phyloP scores from a whole-genome alignment of 2,888 invertebrate species.

The Lagria hirta region DNA sequence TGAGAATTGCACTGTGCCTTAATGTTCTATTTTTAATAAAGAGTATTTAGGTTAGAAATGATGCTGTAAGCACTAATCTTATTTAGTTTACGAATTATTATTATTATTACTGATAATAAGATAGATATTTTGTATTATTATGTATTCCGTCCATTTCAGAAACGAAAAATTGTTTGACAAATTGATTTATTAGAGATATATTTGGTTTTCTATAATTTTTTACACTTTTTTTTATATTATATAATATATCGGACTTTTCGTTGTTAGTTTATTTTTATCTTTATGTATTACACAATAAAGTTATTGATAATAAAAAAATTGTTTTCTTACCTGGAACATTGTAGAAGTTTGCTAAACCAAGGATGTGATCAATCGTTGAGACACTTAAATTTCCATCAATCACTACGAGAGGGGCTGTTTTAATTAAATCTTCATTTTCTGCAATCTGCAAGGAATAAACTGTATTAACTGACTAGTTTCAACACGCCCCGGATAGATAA shows the following conservation, averaged over 20 bases:
- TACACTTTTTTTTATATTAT: conserved; percentile 11
- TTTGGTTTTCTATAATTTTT: conserved; percentile 3
- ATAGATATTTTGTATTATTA: no score
- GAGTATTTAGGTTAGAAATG: no score
- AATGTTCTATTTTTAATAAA: no score
- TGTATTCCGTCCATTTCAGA: no score
- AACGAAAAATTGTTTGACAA: no score
- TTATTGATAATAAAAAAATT: conserved; percentile 2
- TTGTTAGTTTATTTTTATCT: no score
- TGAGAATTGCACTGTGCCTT: no score
- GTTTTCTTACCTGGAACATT: conserved; percentile 68
- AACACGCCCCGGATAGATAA: conserved; percentile 11
- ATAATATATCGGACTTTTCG: no score
- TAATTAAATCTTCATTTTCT: conserved; percentile 61
- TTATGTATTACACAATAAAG: conserved; percentile 21
- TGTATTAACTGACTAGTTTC: conserved; percentile 2
- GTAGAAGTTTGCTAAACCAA: conserved; percentile 62
- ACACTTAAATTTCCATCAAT: conserved; percentile 82
- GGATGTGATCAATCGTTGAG: conserved; percentile 64
- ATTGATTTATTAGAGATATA: no score
- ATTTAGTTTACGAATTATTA: no score
- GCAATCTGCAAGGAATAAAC: conserved; percentile 58
- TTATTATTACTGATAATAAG: no score
- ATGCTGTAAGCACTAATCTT: no score
- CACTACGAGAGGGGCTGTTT: conserved; percentile 70